Evolutionary conservation across 1,140 invertebrate species (phyloP).

Genomic region (Drosophila tsacasi): DNA sequence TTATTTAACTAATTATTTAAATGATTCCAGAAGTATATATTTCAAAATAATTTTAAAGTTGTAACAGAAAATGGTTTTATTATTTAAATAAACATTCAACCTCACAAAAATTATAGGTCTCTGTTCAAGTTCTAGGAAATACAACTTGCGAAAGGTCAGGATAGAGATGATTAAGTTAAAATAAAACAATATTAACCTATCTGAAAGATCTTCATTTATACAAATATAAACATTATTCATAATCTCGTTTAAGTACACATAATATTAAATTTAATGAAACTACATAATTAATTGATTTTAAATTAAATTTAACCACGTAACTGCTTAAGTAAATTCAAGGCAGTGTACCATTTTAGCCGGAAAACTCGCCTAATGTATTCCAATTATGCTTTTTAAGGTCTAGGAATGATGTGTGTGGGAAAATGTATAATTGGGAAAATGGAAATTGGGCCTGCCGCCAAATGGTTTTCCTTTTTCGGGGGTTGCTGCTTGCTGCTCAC

Average conservation of each 20-base stretch:
- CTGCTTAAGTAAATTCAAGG: neutral
- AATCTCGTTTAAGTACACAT: neutral
- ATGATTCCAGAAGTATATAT: neutral
- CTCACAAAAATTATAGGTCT: neutral
- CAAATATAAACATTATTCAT: neutral
- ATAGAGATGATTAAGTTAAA: too few relatives aligned
- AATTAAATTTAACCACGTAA: neutral
- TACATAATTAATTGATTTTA: neutral
- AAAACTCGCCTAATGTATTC: slow-evolving; percentile 17
- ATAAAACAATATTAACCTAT: neutral
- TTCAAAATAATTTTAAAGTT: too few relatives aligned
- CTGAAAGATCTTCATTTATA: neutral
- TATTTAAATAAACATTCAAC: neutral
- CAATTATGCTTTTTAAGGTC: slow-evolving; percentile 14
- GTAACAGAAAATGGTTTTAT: neutral
- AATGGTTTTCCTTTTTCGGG: slow-evolving; percentile 37
- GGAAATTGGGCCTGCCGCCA: slow-evolving; percentile 36
- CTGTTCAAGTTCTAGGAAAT: too few relatives aligned
- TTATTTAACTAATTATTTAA: neutral
- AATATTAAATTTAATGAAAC: neutral
- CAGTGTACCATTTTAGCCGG: neutral
- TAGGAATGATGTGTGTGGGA: slow-evolving; percentile 1
- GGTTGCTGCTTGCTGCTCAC: slow-evolving; percentile 29
- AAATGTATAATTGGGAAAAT: slow-evolving; percentile 11
- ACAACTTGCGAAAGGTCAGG: slow-evolving; percentile 7